A percentile compares a stretch with the other conserved stretches of the same genome.
phyloP scores from a whole-genome alignment of 2,113 vertebrate species.

The Chloropsis hardwickii region DNA sequence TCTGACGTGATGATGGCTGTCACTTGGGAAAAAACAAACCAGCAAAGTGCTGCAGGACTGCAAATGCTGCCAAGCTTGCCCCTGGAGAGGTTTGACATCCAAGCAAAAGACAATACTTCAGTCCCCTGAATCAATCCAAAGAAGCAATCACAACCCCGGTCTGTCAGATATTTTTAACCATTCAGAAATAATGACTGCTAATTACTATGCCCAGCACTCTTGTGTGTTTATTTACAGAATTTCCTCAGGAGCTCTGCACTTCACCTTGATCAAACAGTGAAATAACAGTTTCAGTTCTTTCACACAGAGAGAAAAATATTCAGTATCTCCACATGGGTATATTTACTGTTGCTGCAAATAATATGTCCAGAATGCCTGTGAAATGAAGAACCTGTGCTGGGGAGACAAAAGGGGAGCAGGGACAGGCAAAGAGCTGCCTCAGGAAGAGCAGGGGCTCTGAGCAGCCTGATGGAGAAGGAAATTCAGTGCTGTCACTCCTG shows the following conservation, averaged over 20 bases:
- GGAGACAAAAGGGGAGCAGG: neutral
- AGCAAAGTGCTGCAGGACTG: neutral
- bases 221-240: neutral
- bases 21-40: neutral
- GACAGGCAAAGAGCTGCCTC: neutral
- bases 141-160: neutral
- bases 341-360: neutral
- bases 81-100: neutral
- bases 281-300: neutral
- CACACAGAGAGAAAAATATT: neutral
- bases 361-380: rapidly evolving
- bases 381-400: neutral
- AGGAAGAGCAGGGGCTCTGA: neutral
- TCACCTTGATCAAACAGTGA: neutral
- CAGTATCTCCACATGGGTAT: neutral
- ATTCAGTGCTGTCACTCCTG: too few species aligned
- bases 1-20: neutral
- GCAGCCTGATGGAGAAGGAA: neutral
- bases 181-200: neutral
- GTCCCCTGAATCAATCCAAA: neutral
- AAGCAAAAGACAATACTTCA: neutral
- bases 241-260: neutral
- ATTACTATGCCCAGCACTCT: neutral
- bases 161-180: neutral
- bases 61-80: neutral